A percentile compares a stretch with the other conserved stretches of the same genome.
Conservation (phyloP, 2,888 invertebrate genomes). For the Gryllus longicercus region DNA sequence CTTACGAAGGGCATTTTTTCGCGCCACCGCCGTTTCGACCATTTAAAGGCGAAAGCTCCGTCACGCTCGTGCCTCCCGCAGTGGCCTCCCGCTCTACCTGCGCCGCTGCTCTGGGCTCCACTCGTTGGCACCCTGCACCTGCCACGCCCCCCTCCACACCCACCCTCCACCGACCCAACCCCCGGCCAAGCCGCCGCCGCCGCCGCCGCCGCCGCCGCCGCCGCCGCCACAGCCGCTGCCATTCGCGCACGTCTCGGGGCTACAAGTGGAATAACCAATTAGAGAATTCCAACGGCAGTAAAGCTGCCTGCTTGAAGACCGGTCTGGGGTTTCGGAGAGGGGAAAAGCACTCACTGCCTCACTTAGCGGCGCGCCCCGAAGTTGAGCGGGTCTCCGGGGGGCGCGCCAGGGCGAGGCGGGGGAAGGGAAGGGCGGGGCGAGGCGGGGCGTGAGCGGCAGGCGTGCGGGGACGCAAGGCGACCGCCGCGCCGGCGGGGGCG, state of each 20-base stretch:
- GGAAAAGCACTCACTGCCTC: background rate
- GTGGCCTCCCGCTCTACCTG: too few relatives aligned
- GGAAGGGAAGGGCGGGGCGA: background rate
- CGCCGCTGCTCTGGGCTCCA: too few relatives aligned
- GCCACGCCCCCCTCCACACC: background rate
- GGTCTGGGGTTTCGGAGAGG: background rate
- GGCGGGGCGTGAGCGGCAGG: background rate
- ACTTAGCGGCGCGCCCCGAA: constrained; percentile 17
- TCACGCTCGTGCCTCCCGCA: too few relatives aligned
- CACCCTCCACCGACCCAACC: background rate
- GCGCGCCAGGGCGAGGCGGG: background rate
- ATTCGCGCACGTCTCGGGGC: background rate
- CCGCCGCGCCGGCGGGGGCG: too few relatives aligned
- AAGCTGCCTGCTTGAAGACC: constrained; percentile 1
- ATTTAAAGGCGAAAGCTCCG: too few relatives aligned
- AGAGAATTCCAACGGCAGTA: constrained; percentile 9
- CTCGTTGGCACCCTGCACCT: background rate
- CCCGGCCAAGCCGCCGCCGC: background rate
- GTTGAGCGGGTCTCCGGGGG: background rate
- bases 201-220: too few relatives aligned
- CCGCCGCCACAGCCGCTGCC: background rate
- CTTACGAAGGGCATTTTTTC: too few relatives aligned
- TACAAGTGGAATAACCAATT: constrained; percentile 2
- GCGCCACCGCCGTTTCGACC: too few relatives aligned
- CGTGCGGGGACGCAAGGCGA: too few relatives aligned